Evolutionary conservation across 2,113 vertebrate genomes (phyloP).

Genomic region (Tautogolabrus adspersus): DNA sequence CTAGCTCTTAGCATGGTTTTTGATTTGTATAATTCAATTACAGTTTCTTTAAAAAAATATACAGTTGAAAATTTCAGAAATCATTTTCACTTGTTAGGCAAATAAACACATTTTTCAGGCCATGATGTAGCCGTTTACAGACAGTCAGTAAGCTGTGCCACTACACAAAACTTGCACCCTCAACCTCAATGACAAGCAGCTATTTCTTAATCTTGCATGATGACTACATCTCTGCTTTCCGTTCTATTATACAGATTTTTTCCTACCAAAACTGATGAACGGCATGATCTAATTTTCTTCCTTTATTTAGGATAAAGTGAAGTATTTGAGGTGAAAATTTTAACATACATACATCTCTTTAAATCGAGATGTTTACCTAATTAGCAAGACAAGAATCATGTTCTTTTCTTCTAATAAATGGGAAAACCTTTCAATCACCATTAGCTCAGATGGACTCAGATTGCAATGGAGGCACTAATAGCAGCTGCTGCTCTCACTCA

Average conservation of each 20-base stretch:
- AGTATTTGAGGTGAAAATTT: not conserved
- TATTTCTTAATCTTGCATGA: not conserved
- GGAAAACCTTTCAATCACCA: conserved; percentile 43
- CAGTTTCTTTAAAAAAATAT: not conserved
- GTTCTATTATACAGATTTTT: not conserved
- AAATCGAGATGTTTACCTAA: conserved; percentile 14
- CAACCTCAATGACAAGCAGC: not conserved
- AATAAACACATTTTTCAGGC: not conserved
- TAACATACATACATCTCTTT: not conserved
- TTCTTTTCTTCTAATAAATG: not conserved
- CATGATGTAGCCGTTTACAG: too few relatives aligned
- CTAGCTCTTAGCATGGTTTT: not conserved
- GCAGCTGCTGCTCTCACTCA: conserved; percentile 39
- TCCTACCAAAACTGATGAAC: not conserved
- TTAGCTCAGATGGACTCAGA: conserved; percentile 46
- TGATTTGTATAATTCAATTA: conserved; percentile 3
- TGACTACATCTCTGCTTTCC: not conserved
- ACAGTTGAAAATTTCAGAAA: not conserved
- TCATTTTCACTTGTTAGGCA: not conserved
- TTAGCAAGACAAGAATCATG: conserved; percentile 13
- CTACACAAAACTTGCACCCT: not conserved
- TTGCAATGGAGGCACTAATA: conserved; percentile 53
- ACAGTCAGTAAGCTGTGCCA: not conserved
- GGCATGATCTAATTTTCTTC: too few relatives aligned
- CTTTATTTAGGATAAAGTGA: not conserved